Percentiles rank a stretch among this genome's conserved stretches.
Conservation (phyloP, 37 sponge, comb jelly and placozoan genomes). For the Oopsacas minuta region DNA sequence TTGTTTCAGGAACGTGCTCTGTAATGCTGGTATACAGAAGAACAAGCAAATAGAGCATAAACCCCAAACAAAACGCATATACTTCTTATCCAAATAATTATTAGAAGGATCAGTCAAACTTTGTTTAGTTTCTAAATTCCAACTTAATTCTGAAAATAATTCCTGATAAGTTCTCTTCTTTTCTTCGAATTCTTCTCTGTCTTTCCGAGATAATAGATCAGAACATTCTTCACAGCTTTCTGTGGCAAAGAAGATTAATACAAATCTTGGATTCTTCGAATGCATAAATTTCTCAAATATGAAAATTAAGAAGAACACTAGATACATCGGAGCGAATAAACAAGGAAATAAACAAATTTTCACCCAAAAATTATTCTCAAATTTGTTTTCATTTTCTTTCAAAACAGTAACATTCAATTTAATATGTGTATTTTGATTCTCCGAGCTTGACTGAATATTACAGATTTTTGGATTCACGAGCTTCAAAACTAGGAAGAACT, state of each 20-base stretch:
- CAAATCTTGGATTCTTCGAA: background rate
- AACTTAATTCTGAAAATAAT: background rate
- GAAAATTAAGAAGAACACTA: background rate
- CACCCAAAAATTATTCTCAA: background rate
- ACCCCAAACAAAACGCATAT: slow-evolving; percentile 17
- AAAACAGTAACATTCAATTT: background rate
- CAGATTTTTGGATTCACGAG: background rate
- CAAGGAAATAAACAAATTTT: slow-evolving; percentile 10
- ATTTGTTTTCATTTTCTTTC: background rate
- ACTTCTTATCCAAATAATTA: background rate
- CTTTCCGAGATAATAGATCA: background rate
- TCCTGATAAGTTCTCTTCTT: background rate
- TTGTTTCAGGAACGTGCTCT: background rate
- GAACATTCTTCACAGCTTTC: background rate
- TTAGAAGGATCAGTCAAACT: background rate
- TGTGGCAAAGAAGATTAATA: background rate
- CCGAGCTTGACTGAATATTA: background rate
- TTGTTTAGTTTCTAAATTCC: background rate
- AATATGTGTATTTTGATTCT: background rate
- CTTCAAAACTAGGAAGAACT: background rate
- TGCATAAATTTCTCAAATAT: slow-evolving; percentile 5
- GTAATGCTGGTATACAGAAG: background rate
- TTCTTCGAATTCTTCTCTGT: background rate
- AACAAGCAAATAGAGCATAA: background rate
- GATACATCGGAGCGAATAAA: slow-evolving; percentile 9